Conservation (phyloP, 2,113 vertebrate genomes). For the Aspidoscelis tigris region DNA sequence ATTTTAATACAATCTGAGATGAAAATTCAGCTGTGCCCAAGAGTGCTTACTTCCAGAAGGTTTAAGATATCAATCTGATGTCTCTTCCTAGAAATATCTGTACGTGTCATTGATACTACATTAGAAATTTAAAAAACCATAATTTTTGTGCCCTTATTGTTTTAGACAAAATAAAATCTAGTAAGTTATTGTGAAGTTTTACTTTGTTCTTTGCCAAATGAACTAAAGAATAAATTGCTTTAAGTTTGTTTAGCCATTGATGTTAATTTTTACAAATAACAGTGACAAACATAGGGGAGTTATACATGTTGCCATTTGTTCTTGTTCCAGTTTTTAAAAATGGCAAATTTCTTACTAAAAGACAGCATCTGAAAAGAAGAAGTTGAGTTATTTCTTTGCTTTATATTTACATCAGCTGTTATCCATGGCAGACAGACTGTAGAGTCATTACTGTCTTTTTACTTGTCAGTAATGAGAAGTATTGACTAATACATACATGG, state of each 20-base stretch:
- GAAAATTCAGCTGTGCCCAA: no score
- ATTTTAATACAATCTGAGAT: no score
- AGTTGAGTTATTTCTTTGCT: background rate
- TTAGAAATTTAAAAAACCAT: conserved; percentile 6
- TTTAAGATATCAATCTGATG: no score
- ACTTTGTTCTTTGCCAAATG: background rate
- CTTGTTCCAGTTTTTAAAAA: no score
- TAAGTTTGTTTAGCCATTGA: background rate
- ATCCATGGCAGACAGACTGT: background rate
- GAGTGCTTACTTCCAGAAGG: no score
- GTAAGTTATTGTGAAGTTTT: background rate
- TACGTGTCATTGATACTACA: background rate
- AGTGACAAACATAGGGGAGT: background rate
- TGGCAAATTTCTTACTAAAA: background rate
- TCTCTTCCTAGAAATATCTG: background rate
- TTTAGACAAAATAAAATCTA: no score
- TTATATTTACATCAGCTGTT: background rate
- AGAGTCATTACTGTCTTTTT: background rate
- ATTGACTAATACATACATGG: background rate
- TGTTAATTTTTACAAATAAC: background rate
- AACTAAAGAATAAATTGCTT: background rate
- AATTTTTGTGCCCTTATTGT: background rate
- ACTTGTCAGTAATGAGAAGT: background rate
- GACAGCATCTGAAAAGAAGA: background rate
- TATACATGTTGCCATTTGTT: background rate